Evolutionary conservation across 1,140 invertebrate genomes (phyloP), one percentile per base, ranked within the genome.

Genomic region (Lepidurus apus): DNA sequence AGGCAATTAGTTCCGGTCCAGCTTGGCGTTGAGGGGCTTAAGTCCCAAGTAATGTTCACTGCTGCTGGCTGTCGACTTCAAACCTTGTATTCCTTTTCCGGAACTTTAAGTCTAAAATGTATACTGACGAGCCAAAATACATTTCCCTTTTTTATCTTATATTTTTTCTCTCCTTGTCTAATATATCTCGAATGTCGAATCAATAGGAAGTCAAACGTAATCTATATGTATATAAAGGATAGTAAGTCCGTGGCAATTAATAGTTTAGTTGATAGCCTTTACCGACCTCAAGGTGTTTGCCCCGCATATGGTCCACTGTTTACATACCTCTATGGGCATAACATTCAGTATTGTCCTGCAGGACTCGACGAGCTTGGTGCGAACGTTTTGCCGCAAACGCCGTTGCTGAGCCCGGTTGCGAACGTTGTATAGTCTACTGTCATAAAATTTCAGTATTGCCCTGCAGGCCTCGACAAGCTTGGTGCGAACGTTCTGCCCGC

Each of bases 1-100:
- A 65, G 53, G 53, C 53, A 65, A 65, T 65, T 65, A 65, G 53
- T 65, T 65, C 53, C 53, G 53, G 53, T 65, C 53, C 53, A 21
- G 53, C 53, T 65, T 65, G 53, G 53, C 53, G 53, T 65, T 11
- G 53, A 65, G 53, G 21, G 53, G 4, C 53, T n/a, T 7, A 65
- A 65, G 53, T 65, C 53, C 13, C 17, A 65, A 65, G 53, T 65
- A 65, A 21, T 65, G 17, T 65, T 65, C 53, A 13, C 21, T 13
- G 53, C 53, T 65, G 53, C 53, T 21, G 17, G 53, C 9, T 65
- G 53, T 65, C 53, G 53, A n/a, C 53, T 65, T 65, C 53, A 65
- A 65, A n/a, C 53, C 13, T 65, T 65, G 53, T 65, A 34, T 65
- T 65, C 53, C 5, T 21, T 65, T 65, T n/a, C 53, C 53, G 13